Base-by-base conservation (phyloP, 2,797 vertebrate genomes). In the Gila robusta region DNA sequence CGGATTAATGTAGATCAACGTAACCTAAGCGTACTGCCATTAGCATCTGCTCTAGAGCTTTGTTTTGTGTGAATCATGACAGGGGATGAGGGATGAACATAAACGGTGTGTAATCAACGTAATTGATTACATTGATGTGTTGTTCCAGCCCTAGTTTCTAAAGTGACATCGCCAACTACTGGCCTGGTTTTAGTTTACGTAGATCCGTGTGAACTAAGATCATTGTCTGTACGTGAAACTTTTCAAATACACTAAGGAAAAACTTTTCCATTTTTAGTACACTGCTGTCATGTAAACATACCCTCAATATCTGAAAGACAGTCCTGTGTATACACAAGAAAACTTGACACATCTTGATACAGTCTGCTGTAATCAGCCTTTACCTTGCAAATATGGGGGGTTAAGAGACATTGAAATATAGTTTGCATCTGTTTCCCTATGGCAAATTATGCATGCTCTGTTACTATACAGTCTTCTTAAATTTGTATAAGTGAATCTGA, bases 401-500 rank as follows among this genome's bases (percentile, higher is more conserved):
- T 64, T 64, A 64, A 28, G 26, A 64, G 44, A 32, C 69, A 49
- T 67, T 66, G 14, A 80, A 72, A 17, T 79, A 73, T 41, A 82
- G 23, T 41, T 23, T 69, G 62, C 39, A 7, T 37, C 74, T 16
- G 35, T 59, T 39, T 39, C 47, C 62, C n/a, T 67, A 21, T 82
- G 62, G n/a, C 1, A 10, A 44, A 59, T 16, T 41, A 32, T 37
- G 44, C 37, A 17, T 41, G 52, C 3, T 2, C 19, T 69, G 44
- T 37, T 70, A 73, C 39, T 47, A 21, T 76, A 19, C 47, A 76
- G 17, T 77, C 64, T 82, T 49, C 41, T 41, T 41, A 77, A 64
- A 66, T 59, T 76, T 35, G 16, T 73, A 17, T 56, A 70, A 64
- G 35, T 76, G 72, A 71, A 71, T 54, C 71, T 64, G 52, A 62